Evolutionary conservation across 2,888 invertebrate species (phyloP).

Genomic region (Lithophane ornitopus): DNA sequence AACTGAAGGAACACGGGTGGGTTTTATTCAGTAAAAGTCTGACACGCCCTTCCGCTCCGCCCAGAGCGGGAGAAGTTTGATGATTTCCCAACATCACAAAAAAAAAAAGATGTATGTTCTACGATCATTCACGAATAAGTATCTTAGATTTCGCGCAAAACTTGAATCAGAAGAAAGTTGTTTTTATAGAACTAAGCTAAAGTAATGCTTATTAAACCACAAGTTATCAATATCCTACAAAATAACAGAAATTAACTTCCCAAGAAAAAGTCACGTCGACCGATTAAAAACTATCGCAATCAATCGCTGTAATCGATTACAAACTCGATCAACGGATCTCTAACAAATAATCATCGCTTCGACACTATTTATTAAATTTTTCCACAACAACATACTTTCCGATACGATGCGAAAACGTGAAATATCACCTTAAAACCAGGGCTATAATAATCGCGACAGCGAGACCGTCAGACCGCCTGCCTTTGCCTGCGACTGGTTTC

Average conservation of each 20-base stretch:
- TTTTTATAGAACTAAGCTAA: background rate
- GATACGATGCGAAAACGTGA: slow-evolving; percentile 70
- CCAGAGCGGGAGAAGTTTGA: too few species aligned
- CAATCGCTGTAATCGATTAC: slow-evolving; percentile 33
- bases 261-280: slow-evolving; percentile 22
- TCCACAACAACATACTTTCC: slow-evolving; percentile 81
- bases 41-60: too few species aligned
- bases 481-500: slow-evolving; percentile 79
- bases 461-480: slow-evolving; percentile 73
- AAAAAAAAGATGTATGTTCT: background rate
- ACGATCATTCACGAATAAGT: too few species aligned
- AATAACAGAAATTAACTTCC: slow-evolving; percentile 36
- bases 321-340: slow-evolving; percentile 54
- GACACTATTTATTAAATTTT: slow-evolving; percentile 76
- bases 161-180: slow-evolving; percentile 12
- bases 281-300: slow-evolving; percentile 35
- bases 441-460: slow-evolving; percentile 81
- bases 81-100: too few species aligned
- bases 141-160: slow-evolving; percentile 2
- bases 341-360: slow-evolving; percentile 60
- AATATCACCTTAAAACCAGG: slow-evolving; percentile 69
- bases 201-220: slow-evolving; percentile 17
- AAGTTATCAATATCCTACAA: slow-evolving; percentile 23
- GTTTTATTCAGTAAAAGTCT: too few species aligned
- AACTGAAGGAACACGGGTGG: too few species aligned